Conservation (phyloP, 2,888 invertebrate species). For the Leistus spinibarbis region DNA sequence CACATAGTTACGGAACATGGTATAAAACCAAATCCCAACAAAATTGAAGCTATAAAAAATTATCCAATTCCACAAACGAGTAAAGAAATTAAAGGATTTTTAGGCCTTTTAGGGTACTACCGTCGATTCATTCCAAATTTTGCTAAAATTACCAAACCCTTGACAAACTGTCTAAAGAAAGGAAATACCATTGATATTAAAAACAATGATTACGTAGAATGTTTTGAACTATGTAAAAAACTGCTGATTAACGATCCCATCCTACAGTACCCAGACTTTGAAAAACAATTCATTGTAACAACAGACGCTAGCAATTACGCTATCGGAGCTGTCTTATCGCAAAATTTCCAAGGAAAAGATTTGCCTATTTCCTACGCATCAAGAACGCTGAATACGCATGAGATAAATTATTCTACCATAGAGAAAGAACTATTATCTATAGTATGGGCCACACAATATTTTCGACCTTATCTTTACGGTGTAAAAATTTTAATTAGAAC, state of each 20-base stretch:
- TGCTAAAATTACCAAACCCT: not conserved
- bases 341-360: too few species aligned
- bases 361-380: too few species aligned
- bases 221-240: not conserved
- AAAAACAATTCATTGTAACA: not conserved
- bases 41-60: not conserved
- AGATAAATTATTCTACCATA: too few species aligned
- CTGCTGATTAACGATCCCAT: too few species aligned
- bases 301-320: not conserved
- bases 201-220: not conserved
- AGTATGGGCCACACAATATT: too few species aligned
- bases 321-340: not conserved
- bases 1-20: not conserved
- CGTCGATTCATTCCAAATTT: not conserved
- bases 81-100: not conserved
- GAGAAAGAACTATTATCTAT: too few species aligned
- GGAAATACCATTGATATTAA: not conserved
- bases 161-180: constrained; percentile 34
- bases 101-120: constrained; percentile 43
- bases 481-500: too few species aligned
- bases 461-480: too few species aligned
- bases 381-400: too few species aligned
- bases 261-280: not conserved
- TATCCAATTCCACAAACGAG: not conserved
- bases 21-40: not conserved